Evolutionary conservation across 1,140 invertebrate species (phyloP), one percentile per base, ranked within the genome.

Genomic region (Platorchestia sp.): DNA sequence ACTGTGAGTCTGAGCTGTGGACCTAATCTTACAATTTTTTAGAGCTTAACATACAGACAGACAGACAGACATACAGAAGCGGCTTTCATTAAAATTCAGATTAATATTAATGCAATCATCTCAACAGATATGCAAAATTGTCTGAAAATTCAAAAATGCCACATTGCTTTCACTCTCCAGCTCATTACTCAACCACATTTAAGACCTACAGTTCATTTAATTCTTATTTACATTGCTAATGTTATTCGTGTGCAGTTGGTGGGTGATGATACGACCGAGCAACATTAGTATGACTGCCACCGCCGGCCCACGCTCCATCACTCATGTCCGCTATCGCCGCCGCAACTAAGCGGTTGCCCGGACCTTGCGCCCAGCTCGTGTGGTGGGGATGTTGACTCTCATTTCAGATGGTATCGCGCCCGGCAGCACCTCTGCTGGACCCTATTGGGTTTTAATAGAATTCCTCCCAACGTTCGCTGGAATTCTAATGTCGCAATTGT

Each of bases 151-250:
- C n/a, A n/a, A 6, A 51, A 6, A 75, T 27, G 59, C 36, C 27
- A 27, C 59, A 19, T 75, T 3, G 59, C 59, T 75, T 75, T 75
- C 59, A 75, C 59, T 75, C 59, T 75, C 59, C 7, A 36, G 1
- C 14, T 75, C 14, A 75, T 75, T 10, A 10, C 27, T 14, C 27
- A 75, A 75, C 59, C 59, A 10, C 27, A 75, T 75, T 75, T 75
- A 27, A 36, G 14, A 75, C 59, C 27, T 3, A 75, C 59, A 75
- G 59, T 36, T 36, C 59, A 75, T 75, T 36, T 75, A 22, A 36
- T 75, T 75, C 59, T 75, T 75, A 75, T 75, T 75, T 75, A 75
- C 59, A 75, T 75, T 75, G 59, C 59, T 75, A 75, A 75, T 75
- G 59, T 75, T 75, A 75, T 75, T 75, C 59, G 59, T 19, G 59